Base-by-base conservation (phyloP, 35 echinoderm and acorn worm genomes). In the Ophioderma brevispina region DNA sequence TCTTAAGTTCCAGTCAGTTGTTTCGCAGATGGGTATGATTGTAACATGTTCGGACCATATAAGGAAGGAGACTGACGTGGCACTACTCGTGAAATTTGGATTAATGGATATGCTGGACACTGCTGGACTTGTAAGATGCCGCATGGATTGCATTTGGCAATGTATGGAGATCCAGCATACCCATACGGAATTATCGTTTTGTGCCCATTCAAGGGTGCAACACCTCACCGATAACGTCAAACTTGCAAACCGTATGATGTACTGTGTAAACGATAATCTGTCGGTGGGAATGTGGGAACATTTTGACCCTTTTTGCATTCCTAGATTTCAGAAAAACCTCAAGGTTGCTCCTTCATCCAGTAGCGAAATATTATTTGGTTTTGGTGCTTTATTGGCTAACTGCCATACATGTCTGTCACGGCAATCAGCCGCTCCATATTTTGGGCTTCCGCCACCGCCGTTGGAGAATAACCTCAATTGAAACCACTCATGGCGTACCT, bases 141-240 rank as follows among this genome's bases (percentile, higher is more conserved):
- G 3, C 8, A 87, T 36, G 80, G 85, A 0, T 79, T 78, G n/a
- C 13, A 35, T 10, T 85, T 91, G 13, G 82, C 17, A 39, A 35
- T 95, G 17, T 95, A 91, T 82, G 93, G 93, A 33, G 93, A 95
- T 52, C 82, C 88, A n/a, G 88, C 93, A 32, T 91, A 91, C 39
- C 93, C 89, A 2, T 1, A 91, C 0, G 1, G 93, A 0, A 28
- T 37, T 43, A 36, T 34, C 31, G 38, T 91, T 30, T 36, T 42
- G 32, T 76, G 0, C 25, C 89, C 89, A 40, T 91, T 91, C 31
- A 76, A n/a, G 28, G 59, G 81, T 49, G 82, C 38, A 50, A 30
- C n/a, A 76, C 39, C 59, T 91, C 33, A 78, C 81, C 15, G 37
- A 91, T 39, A 91, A 31, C 89, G 85, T 59, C 55, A 83, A 78